These are phyloP conservation scores for Drosophila acutilabella DNA, from an alignment of 2,888 invertebrate genomes.

Conservation along the genomic window DNA sequence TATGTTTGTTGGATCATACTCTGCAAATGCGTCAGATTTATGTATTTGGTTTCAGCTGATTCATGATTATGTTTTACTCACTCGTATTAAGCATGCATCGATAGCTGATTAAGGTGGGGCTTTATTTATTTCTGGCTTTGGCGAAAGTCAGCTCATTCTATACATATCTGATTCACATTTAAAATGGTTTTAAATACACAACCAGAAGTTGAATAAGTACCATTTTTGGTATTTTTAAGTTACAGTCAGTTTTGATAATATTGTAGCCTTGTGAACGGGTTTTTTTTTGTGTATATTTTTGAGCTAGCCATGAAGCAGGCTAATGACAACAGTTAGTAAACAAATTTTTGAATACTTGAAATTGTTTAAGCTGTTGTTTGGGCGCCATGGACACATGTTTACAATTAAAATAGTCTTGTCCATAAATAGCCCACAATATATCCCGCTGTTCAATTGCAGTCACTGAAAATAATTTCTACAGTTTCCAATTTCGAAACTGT, in stretches of 20 bases:
- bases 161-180: conserved; percentile 26
- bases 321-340: conserved; percentile 47
- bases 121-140: conserved; percentile 10
- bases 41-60: conserved; percentile 20
- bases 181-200: conserved; percentile 15
- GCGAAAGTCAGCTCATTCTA: conserved; percentile 44
- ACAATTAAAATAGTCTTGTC: conserved; percentile 25
- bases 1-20: conserved; percentile 2
- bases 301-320: conserved; percentile 57
- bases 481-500: conserved; percentile 36
- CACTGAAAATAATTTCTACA: conserved; percentile 2
- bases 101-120: conserved; percentile 37
- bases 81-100: conserved; percentile 8
- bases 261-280: conserved; percentile 56
- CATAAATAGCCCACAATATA: conserved; percentile 37
- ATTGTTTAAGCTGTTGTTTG: neutral
- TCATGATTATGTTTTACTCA: conserved; percentile 19
- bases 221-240: conserved; percentile 32
- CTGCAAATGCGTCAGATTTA: conserved; percentile 41
- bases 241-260: conserved; percentile 24
- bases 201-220: conserved; percentile 26
- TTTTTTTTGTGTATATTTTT: conserved; percentile 35
- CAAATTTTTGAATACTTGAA: conserved; percentile 29
- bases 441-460: conserved; percentile 22
- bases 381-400: conserved; percentile 27